Evolutionary conservation across 2,113 vertebrate genomes (phyloP), one percentile per base, ranked within the genome.

Genomic region (Laticauda laticaudata): DNA sequence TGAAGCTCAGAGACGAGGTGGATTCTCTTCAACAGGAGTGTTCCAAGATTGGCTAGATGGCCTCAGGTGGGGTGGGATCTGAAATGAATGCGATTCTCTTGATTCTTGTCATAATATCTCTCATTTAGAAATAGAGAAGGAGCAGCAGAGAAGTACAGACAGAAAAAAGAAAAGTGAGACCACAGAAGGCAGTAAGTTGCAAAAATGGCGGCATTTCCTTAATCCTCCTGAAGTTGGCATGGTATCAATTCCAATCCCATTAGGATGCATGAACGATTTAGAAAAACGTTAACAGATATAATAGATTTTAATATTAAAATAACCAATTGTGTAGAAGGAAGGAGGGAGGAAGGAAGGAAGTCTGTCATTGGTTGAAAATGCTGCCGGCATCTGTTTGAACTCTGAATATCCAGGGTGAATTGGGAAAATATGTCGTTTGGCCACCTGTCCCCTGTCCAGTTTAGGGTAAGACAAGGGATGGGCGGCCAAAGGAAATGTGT

Each of bases 31-130:
- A 2, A 34, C 14, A 18, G 29, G 14, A 4, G n/a, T n/a, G 61
- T n/a, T 18, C 29, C 14, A 18, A 34, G 29, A 18, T 6, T 2
- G 5, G 29, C 64, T 2, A 0, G 61, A 5, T n/a, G 61, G 26
- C 29, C 95, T 97, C 95, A 69, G 94, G 92, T 92, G 93, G 96
- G 94, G 93, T 96, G n/a, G 7, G n/a, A 20, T 8, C 21, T 18
- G 9, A 81, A 39, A 43, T 9, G 18, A 43, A 43, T 9, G 75
- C 7, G 1, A 81, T 81, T 81, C 75, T 24, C 21, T 55, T 81
- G 45, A 94, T 95, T 93, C 96, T 97, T 96, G 94, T 96, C 75
- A 21, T 96, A 61, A 93, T 96, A 93, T 97, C 95, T 94, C 94
- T 90, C 90, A 94, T 95, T 93, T 91, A 95, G 93, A 55, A 85